These are phyloP conservation scores for Cyphomyrus discorhynchus DNA, from an alignment of 2,113 vertebrate species.

Conservation along the genomic window DNA sequence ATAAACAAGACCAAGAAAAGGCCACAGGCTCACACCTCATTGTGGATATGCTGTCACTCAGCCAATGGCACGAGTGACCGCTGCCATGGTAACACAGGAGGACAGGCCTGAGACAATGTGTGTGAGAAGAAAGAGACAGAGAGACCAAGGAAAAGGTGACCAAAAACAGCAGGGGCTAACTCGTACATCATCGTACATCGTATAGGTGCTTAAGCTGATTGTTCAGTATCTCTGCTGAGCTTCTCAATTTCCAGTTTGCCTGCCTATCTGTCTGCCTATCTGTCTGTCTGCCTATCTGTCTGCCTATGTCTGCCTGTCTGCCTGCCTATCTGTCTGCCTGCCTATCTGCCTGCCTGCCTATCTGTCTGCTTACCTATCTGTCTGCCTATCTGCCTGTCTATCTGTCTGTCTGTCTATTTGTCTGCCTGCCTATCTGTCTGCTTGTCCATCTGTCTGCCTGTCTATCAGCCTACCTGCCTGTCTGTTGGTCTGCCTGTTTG, in stretches of 20 bases:
- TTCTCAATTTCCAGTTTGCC: neutral
- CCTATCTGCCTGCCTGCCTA: accelerated
- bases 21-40: neutral
- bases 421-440: no score
- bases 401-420: no score
- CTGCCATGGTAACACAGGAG: neutral
- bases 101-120: neutral
- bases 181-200: neutral
- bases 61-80: neutral
- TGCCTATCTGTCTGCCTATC: neutral
- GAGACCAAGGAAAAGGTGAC: neutral
- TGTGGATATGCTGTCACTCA: neutral
- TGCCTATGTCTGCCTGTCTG: accelerated
- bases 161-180: neutral
- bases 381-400: accelerated
- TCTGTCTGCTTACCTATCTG: neutral
- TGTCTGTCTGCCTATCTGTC: neutral
- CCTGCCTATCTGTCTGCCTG: accelerated
- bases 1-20: neutral
- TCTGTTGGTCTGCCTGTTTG: no score
- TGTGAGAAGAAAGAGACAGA: neutral
- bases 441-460: neutral
- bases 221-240: neutral
- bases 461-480: no score
- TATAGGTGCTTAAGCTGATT: neutral